These are phyloP conservation scores for Trachelus iudaicus DNA, from an alignment of 2,888 invertebrate species.

Conservation along the genomic window DNA sequence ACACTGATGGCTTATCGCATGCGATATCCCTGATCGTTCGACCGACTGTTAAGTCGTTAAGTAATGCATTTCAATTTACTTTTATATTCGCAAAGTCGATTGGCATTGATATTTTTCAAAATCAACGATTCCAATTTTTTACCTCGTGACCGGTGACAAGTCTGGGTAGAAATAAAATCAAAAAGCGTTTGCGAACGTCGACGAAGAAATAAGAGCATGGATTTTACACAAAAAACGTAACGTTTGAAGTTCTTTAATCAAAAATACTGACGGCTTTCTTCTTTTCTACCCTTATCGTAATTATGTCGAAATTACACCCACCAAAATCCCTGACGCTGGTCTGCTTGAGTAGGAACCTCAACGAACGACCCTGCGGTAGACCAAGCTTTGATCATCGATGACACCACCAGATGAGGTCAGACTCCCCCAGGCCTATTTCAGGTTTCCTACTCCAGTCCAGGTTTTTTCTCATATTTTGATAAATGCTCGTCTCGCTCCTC, in stretches of 20 bases:
- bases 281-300: neutral
- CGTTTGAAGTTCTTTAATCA: neutral
- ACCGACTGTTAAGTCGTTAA: neutral
- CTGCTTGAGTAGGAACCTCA: neutral
- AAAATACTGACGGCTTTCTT: neutral
- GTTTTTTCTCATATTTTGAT: neutral
- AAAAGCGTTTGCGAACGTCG: neutral
- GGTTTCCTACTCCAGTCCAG: too few species aligned
- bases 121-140: neutral
- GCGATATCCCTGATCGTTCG: neutral
- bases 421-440: neutral
- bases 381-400: constrained; percentile 4
- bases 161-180: neutral
- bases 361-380: neutral
- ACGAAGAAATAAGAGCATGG: neutral
- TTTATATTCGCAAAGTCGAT: neutral
- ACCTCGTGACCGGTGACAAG: neutral
- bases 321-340: neutral
- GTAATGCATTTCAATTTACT: neutral
- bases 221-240: neutral
- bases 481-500: neutral
- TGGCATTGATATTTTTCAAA: neutral
- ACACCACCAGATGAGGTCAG: neutral
- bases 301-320: neutral
- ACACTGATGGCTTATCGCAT: constrained; percentile 57